Base-by-base conservation (phyloP, 1,140 invertebrate genomes). In the Cotesia vestalis region DNA sequence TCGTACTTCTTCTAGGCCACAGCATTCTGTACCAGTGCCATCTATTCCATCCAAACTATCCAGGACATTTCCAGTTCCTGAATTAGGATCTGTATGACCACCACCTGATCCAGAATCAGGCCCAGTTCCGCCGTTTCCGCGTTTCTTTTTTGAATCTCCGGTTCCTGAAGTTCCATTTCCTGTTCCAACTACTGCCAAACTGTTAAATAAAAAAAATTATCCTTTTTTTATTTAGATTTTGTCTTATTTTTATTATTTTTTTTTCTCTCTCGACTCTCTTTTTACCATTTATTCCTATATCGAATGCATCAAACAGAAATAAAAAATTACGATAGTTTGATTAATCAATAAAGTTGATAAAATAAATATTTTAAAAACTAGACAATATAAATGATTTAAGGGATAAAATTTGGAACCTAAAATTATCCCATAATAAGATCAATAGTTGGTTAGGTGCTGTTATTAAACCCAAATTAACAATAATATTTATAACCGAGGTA, bases 1-100 rank as follows among this genome's bases (percentile, higher is more conserved):
- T 80, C 94, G 91, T 76, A 99, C 94, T 88, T 98, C 96, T 79
- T 98, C 97, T 81, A 97, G 88, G 73, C 93, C 91, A 77, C 95
- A 93, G 79, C 95, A 92, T 68, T 82, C 79, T 60, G 77, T 73
- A 46, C 40, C 40, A 70, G 79, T 79, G 38, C 80, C 82, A 60
- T 86, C 83, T 71, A 84, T 72, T 36, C 77, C 79, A 59, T 82
- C 79, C 2, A 78, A 67, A 40, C 80, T 79, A 60, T 84, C 82
- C 73, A 84, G 72, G 5, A 80, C 83, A 75, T 86, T 85, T 17
- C 81, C 84, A 66, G 80, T 74, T 70, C 78, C 76, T 38, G 70
- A 60, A 74, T 73, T 76, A 46, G 14, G 53, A 14, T 76, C 74
- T 34, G 70, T 75, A 20, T 72, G 40, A 17, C 75, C 76, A 17